A percentile compares a stretch with the other conserved stretches of the same genome.
phyloP scores from a whole-genome alignment of 2,888 invertebrate genomes.

The Argyra leucocephala region DNA sequence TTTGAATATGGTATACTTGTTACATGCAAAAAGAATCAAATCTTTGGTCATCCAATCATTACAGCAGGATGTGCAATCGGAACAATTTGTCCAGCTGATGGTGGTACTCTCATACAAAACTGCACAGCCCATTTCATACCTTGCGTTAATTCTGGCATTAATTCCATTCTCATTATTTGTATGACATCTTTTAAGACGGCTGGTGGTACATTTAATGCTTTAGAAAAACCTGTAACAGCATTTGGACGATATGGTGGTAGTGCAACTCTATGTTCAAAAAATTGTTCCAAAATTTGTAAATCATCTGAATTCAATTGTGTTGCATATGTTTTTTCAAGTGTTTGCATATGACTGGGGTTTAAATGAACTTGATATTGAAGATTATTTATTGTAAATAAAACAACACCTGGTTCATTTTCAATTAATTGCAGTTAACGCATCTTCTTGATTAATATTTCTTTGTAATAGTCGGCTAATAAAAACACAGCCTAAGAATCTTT shows the following conservation, averaged over 20 bases:
- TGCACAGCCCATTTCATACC: constrained; percentile 80
- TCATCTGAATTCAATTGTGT: constrained; percentile 76
- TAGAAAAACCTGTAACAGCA: constrained; percentile 75
- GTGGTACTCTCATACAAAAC: constrained; percentile 86
- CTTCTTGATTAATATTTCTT: constrained; percentile 73
- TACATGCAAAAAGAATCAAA: constrained; percentile 79
- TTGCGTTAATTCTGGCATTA: constrained; percentile 52
- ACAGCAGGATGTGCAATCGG: constrained; percentile 86
- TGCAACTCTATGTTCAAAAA: constrained; percentile 82
- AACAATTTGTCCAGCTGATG: constrained; percentile 73
- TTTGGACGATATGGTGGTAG: constrained; percentile 86
- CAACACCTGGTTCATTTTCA: constrained; percentile 76
- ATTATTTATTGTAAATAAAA: constrained; percentile 80
- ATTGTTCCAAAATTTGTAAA: constrained; percentile 79
- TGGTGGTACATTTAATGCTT: constrained; percentile 72
- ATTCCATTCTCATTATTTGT: constrained; percentile 54
- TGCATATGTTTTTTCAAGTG: constrained; percentile 72
- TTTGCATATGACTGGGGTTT: constrained; percentile 82
- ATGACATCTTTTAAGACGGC: constrained; percentile 86
- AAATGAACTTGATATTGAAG: constrained; percentile 79
- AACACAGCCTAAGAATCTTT: constrained; percentile 86
- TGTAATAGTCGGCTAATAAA: constrained; percentile 82
- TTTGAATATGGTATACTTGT: constrained; percentile 56
- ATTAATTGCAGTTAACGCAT: constrained; percentile 56
- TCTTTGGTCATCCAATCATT: constrained; percentile 73